A percentile compares a stretch with the other conserved stretches of the same genome.
Conservation (phyloP, 2,888 invertebrate species). For the Plagiodera versicolora region DNA sequence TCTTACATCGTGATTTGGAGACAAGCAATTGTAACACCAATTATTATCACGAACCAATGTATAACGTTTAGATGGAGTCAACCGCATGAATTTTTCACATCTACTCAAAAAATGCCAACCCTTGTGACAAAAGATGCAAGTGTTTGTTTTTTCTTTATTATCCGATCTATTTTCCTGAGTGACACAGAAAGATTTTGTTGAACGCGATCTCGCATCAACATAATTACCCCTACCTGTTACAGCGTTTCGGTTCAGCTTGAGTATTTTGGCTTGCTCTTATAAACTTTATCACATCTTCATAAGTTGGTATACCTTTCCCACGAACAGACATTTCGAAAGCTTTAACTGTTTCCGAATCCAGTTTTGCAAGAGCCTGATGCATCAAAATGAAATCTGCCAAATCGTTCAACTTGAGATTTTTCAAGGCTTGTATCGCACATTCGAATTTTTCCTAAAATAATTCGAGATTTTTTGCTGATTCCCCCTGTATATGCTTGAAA, state of each 20-base stretch:
- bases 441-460: slow-evolving; percentile 19
- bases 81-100: background rate
- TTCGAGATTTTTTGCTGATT: slow-evolving; percentile 13
- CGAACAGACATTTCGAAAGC: slow-evolving; percentile 10
- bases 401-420: background rate
- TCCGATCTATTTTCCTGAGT: background rate
- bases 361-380: slow-evolving; percentile 9
- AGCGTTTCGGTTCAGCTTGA: background rate
- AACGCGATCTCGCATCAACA: background rate
- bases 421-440: slow-evolving; percentile 4
- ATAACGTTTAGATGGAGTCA: background rate
- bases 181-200: background rate
- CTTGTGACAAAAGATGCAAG: background rate
- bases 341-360: slow-evolving; percentile 10
- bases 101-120: background rate
- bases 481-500: slow-evolving; percentile 2
- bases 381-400: slow-evolving; percentile 2
- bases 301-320: background rate
- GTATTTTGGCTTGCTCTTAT: slow-evolving; percentile 9
- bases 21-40: slow-evolving; percentile 3
- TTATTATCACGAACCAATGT: background rate
- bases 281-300: slow-evolving; percentile 9
- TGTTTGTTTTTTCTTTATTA: background rate
- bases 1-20: background rate
- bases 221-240: background rate